Base-by-base conservation (phyloP, 23 tunicate genomes). In the Clavelina lepadiformis region DNA sequence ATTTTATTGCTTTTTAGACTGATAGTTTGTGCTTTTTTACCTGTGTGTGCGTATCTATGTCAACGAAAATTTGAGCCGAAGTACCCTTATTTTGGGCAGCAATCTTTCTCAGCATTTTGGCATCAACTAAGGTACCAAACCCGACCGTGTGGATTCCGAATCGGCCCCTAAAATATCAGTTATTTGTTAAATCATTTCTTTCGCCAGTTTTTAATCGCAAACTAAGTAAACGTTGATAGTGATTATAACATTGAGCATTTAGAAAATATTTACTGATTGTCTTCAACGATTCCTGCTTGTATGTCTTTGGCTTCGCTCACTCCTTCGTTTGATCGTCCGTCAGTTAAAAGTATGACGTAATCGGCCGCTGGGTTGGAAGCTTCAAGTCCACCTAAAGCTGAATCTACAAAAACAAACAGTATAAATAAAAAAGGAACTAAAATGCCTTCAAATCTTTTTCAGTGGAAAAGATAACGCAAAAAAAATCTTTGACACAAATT, bases 61-160 rank as follows among this genome's bases (percentile, higher is more conserved):
- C 82, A 23, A 46, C 52, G 47, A 77, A 77, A 27, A 77, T 67
- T 45, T 77, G 82, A 21, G 41, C 56, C 5, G 74, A 77, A 13
- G 74, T 49, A 3, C 82, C 82, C 3, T 27, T 23, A 57, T 77
- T 77, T 36, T 66, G 72, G 27, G 74, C 73, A 25, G 82, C 74
- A 26, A 77, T 55, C 38, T 56, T 77, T 53, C 30, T 32, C 50
- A 77, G 33, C 34, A 54, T 33, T 15, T 51, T n/a, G 32, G 47
- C 52, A 34, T 77, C 82, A 19, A 77, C 82, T 15, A 77, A 54
- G 1, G 74, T 65, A 18, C 82, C 82, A 38, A 77, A 67, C 20
- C 82, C 82, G 0, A 77, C 56, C 2, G 82, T 67, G 46, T 77
- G 74, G 51, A 77, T 77, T 27, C 65, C 82, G 29, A 63, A 77